Percentiles rank a stretch among this genome's conserved stretches.
These are phyloP conservation scores for Trichopria drosophilae DNA, from an alignment of 2,888 invertebrate genomes.

Conservation along the genomic window DNA sequence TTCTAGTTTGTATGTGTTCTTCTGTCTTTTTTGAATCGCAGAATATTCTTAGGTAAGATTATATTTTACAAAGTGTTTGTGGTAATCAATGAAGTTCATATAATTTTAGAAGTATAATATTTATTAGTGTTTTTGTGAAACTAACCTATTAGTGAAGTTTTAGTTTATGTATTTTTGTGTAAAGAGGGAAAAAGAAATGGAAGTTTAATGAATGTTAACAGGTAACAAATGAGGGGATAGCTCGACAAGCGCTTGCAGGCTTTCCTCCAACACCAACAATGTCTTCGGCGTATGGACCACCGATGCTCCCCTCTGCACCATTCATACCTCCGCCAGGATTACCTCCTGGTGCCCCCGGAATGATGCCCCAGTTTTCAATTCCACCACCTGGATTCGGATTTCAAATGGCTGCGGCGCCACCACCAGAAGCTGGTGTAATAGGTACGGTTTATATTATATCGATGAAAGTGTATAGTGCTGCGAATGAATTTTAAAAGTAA, in stretches of 20 bases:
- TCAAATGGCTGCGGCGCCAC: conserved; percentile 47
- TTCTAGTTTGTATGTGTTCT: neutral
- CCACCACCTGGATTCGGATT: conserved; percentile 77
- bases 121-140: neutral
- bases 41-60: neutral
- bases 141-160: too few relatives aligned
- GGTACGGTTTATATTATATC: conserved; percentile 42
- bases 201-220: conserved; percentile 21
- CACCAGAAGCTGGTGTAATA: conserved; percentile 52
- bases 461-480: neutral
- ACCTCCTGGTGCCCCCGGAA: conserved; percentile 56
- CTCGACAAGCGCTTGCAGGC: conserved; percentile 50
- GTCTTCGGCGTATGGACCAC: conserved; percentile 49
- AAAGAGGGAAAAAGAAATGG: neutral
- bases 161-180: too few relatives aligned
- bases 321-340: conserved; percentile 53
- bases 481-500: neutral
- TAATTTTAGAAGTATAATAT: neutral
- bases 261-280: conserved; percentile 51
- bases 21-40: neutral
- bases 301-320: conserved; percentile 52
- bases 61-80: neutral
- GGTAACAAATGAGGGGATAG: conserved; percentile 56
- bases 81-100: neutral
- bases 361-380: conserved; percentile 75